Base-by-base conservation (phyloP, 2,113 vertebrate genomes). In the Strix uralensis region DNA sequence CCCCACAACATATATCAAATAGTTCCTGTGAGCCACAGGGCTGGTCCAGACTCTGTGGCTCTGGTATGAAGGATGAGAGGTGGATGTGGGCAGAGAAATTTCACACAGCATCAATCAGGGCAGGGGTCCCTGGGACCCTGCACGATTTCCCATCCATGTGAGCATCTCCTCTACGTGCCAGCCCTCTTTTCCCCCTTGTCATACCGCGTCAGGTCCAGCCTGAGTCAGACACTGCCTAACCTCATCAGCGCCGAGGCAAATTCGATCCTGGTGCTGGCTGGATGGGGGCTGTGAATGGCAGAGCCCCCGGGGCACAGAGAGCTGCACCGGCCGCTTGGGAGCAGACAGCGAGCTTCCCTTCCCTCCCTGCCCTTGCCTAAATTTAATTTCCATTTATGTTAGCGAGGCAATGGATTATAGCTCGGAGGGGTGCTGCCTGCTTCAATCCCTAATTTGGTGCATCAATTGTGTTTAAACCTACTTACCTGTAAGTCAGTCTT, bases 361-460 rank as follows among this genome's bases (percentile, higher is more conserved):
- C 51, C 90, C 14, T 51, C 73, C 46, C 91, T 12, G 44, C 38
- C 88, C 70, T 69, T 17, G 1, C 49, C 87, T 80, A 95, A 96
- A 98, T 98, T 97, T 77, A 90, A 98, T 98, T 98, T 98, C 94
- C 83, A 71, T 94, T 86, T 86, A 19, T 86, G 88, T 63, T 27
- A n/a, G 94, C 13, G 20, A 90, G 86, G 94, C 78, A 38, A 88
- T 90, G 73, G 93, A 94, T 92, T 75, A 78, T 91, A 42, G 96
- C 97, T 69, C 8, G 52, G 65, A 86, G 97, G 97, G 78, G 25
- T 61, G 75, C 92, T 95, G 96, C 92, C 95, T 32, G 67, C 73
- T 52, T 57, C 85, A 38, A 62, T 62, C 73, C 92, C 70, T 85
- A 42, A 91, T 92, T 69, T 55, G 89, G 92, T 25, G 20, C 85